Evolutionary conservation across 2,888 invertebrate genomes (phyloP).

Genomic region (Willowsia nigromaculata): DNA sequence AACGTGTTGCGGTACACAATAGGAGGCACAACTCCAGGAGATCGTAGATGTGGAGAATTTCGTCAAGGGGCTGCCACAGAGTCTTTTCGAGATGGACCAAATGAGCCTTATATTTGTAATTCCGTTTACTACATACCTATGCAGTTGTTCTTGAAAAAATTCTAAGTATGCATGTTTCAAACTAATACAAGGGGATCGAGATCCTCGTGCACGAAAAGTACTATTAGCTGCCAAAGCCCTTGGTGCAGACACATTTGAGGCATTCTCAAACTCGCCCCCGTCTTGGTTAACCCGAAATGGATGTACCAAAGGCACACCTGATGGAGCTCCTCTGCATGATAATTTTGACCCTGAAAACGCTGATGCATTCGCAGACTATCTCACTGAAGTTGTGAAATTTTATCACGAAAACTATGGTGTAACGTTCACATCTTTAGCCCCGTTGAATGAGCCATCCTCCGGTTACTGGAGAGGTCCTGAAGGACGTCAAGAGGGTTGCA

Average conservation of each 20-base stretch:
- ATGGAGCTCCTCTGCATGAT: conserved; percentile 70
- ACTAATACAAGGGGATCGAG: conserved; percentile 75
- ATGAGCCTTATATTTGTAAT: conserved; percentile 69
- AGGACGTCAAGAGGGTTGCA: conserved; percentile 75
- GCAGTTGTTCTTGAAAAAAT: no score
- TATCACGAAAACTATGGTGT: conserved; percentile 71
- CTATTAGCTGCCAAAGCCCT: conserved; percentile 70
- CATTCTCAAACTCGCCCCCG: conserved; percentile 78
- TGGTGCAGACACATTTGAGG: conserved; percentile 77
- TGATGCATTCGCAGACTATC: conserved; percentile 74
- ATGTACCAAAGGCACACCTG: conserved; percentile 76
- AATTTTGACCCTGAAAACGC: conserved; percentile 75
- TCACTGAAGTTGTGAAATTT: conserved; percentile 75
- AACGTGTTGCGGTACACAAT: conserved; percentile 73
- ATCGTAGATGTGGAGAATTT: conserved; percentile 67
- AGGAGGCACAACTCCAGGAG: conserved; percentile 74
- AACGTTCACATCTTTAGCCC: conserved; percentile 75
- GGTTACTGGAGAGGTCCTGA: conserved; percentile 74
- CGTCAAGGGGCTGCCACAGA: conserved; percentile 71
- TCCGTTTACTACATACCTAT: not conserved
- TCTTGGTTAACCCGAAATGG: conserved; percentile 77
- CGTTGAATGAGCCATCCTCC: conserved; percentile 77
- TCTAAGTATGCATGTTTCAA: no score
- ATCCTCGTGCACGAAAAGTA: conserved; percentile 74
- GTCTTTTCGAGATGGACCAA: conserved; percentile 71